Conservation (phyloP, 2,888 invertebrate species). For the Peribatodes rhomboidaria region DNA sequence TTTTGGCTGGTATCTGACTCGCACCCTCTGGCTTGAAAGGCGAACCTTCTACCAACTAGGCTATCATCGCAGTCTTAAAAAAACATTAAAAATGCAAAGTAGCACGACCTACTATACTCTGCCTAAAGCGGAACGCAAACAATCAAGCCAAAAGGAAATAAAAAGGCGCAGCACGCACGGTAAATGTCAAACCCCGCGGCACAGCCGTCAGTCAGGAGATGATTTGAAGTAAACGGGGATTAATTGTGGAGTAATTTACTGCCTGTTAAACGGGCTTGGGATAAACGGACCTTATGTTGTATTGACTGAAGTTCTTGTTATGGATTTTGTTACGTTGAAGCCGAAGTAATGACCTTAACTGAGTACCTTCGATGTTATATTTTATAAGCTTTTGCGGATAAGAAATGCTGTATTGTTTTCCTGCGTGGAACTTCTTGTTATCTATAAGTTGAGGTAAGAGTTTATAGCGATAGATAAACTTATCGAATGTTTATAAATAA, state of each 20-base stretch:
- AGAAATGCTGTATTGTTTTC: too few relatives aligned
- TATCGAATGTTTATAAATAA: too few relatives aligned
- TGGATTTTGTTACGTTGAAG: not conserved
- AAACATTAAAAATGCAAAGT: slow-evolving; percentile 11
- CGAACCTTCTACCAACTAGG: too few relatives aligned
- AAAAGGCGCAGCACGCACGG: slow-evolving; percentile 33
- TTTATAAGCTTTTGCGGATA: too few relatives aligned
- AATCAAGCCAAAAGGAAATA: slow-evolving; percentile 44
- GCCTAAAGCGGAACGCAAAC: slow-evolving; percentile 34
- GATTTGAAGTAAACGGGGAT: slow-evolving; percentile 68
- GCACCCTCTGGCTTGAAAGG: too few relatives aligned
- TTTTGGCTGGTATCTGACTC: too few relatives aligned
- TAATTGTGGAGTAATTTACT: slow-evolving; percentile 70
- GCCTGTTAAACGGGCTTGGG: slow-evolving; percentile 41
- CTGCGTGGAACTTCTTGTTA: too few relatives aligned
- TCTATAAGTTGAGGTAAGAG: too few relatives aligned
- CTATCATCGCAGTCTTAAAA: too few relatives aligned
- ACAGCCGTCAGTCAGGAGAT: slow-evolving; percentile 59
- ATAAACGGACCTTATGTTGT: slow-evolving; percentile 31
- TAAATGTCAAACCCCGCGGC: slow-evolving; percentile 50
- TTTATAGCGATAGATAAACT: too few relatives aligned
- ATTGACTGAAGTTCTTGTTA: not conserved
- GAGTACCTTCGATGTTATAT: too few relatives aligned
- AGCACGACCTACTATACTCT: not conserved
- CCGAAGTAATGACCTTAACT: too few relatives aligned